Evolutionary conservation across 2,113 vertebrate species (phyloP).

Genomic region (Pygoscelis adeliae): DNA sequence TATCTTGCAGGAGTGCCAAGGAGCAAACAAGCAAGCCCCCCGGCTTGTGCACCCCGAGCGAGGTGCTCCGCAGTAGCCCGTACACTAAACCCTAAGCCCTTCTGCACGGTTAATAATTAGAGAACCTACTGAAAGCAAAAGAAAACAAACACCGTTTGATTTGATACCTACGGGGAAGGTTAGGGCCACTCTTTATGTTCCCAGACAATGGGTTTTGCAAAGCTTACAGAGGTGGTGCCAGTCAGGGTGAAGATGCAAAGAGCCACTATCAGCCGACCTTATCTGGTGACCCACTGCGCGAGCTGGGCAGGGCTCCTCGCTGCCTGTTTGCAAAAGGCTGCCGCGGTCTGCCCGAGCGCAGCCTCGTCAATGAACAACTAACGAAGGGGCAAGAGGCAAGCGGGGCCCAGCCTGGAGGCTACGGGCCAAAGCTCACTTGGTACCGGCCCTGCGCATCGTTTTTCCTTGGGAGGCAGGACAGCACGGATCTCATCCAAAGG

Average conservation of each 20-base stretch:
- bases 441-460: not conserved
- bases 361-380: not conserved
- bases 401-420: not conserved
- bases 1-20: not conserved
- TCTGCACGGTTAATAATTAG: not conserved
- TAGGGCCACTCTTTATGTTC: not conserved
- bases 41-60: fast-evolving
- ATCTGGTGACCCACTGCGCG: fast-evolving
- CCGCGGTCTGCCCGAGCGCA: fast-evolving
- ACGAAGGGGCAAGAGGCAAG: not conserved
- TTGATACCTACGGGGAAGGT: not conserved
- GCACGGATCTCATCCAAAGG: not conserved
- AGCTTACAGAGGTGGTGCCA: fast-evolving
- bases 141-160: not conserved
- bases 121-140: not conserved
- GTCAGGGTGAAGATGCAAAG: not conserved
- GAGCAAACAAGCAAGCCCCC: not conserved
- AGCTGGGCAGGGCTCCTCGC: not conserved
- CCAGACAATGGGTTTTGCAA: not conserved
- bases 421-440: not conserved
- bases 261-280: not conserved
- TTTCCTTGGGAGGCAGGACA: not conserved
- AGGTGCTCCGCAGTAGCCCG: not conserved
- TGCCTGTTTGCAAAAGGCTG: not conserved
- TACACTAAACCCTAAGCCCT: not conserved